Percentiles rank a stretch among this genome's conserved stretches.
These are phyloP conservation scores for Paragorgia papillata DNA, from an alignment of 92 coral and sea anemone genomes.

Conservation along the genomic window DNA sequence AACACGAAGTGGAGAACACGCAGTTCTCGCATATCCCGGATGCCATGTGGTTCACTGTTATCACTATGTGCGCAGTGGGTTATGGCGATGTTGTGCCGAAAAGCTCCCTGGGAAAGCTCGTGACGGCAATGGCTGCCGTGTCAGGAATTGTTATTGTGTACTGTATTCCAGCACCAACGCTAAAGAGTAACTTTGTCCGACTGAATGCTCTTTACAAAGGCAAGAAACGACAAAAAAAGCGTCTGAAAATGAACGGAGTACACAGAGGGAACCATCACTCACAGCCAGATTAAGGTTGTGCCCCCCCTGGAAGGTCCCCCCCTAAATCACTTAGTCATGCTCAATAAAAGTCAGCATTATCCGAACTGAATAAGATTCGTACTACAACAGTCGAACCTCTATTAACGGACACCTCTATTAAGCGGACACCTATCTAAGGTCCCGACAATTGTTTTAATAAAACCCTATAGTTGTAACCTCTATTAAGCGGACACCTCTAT, in stretches of 20 bases:
- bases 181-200: conserved; percentile 80
- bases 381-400: no score
- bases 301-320: no score
- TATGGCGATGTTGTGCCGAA: conserved; percentile 86
- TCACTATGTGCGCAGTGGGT: conserved; percentile 91
- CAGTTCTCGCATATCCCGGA: conserved; percentile 76
- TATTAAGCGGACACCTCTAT: no score
- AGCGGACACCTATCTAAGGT: no score
- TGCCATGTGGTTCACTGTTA: conserved; percentile 86
- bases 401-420: no score
- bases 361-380: no score
- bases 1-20: conserved; percentile 58
- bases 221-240: conserved; percentile 33
- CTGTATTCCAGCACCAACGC: conserved; percentile 91
- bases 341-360: no score
- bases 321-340: no score
- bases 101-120: conserved; percentile 72
- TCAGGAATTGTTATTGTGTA: conserved; percentile 72
- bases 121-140: conserved; percentile 81
- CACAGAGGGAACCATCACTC: no score
- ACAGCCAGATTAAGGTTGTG: no score
- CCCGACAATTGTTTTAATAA: no score
- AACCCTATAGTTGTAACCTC: no score
- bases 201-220: conserved; percentile 44
- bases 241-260: not conserved